phyloP scores from a whole-genome alignment of 2,888 invertebrate species.

The Sisyra nigra region DNA sequence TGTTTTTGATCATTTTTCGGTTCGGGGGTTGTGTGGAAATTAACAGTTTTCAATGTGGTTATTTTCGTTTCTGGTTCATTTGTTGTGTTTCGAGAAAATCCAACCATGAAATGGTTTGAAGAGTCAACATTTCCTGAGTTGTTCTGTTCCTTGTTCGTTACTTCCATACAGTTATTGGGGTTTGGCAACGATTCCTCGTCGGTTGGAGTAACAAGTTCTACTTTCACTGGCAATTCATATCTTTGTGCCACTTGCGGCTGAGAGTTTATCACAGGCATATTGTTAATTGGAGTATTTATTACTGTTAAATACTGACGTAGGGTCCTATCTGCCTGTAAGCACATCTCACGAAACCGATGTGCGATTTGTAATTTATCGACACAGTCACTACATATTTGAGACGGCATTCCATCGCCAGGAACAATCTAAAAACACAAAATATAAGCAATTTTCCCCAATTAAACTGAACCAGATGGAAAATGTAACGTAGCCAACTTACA shows the following conservation, averaged over 20 bases:
- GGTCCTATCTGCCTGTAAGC: slow-evolving; percentile 2
- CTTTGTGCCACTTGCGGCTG: background rate
- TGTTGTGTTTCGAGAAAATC: too few species aligned
- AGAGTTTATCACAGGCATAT: background rate
- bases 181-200: background rate
- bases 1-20: slow-evolving; percentile 2
- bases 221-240: slow-evolving; percentile 4
- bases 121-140: too few species aligned
- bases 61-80: too few species aligned
- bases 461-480: background rate
- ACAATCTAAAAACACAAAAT: background rate
- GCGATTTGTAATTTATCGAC: slow-evolving; percentile 3
- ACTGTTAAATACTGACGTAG: slow-evolving; percentile 2
- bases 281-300: slow-evolving; percentile 1
- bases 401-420: slow-evolving; percentile 4
- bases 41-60: too few species aligned
- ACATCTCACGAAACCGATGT: slow-evolving; percentile 4
- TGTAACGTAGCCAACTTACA: background rate
- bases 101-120: too few species aligned
- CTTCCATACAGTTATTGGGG: too few species aligned
- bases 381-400: slow-evolving; percentile 4
- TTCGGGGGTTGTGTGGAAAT: background rate
- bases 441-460: background rate
- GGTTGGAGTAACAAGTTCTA: slow-evolving; percentile 2
- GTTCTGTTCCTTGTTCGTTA: too few species aligned